Percentiles rank a stretch among this genome's conserved stretches.
Evolutionary conservation across 2,113 vertebrate species (phyloP).

Genomic region (Cinclus mexicanus): DNA sequence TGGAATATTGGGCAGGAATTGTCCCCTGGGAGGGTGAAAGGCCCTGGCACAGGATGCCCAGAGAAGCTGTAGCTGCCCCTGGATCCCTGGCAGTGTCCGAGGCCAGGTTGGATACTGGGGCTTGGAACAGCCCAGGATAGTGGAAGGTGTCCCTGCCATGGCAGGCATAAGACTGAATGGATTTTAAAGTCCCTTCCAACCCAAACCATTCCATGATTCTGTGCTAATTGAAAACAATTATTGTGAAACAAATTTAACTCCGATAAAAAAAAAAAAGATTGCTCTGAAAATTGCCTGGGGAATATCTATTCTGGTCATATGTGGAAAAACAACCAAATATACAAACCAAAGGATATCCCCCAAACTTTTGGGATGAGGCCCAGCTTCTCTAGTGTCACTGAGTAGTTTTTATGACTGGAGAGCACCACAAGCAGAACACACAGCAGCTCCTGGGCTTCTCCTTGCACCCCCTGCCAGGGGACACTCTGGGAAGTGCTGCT

Average conservation of each 20-base stretch:
- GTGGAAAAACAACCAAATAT: neutral
- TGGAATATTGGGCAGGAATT: neutral
- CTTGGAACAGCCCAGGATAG: rapidly evolving
- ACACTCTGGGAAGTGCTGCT: neutral
- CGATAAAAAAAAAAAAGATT: neutral
- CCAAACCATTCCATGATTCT: neutral
- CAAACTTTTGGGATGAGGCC: no score
- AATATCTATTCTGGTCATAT: rapidly evolving
- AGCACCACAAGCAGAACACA: neutral
- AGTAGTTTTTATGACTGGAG: neutral
- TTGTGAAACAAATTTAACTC: neutral
- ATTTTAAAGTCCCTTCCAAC: neutral
- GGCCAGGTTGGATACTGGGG: neutral
- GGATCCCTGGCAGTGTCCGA: neutral
- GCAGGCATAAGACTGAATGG: rapidly evolving
- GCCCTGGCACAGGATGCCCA: neutral
- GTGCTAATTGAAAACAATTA: neutral
- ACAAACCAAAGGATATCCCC: neutral
- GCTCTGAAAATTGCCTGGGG: neutral
- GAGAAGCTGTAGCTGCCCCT: neutral
- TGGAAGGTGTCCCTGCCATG: neutral
- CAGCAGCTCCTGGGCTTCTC: neutral
- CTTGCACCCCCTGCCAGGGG: neutral
- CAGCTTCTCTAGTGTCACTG: neutral
- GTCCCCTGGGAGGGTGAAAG: rapidly evolving